Conservation (phyloP, 2,888 invertebrate genomes). For the Drosophila acutilabella region DNA sequence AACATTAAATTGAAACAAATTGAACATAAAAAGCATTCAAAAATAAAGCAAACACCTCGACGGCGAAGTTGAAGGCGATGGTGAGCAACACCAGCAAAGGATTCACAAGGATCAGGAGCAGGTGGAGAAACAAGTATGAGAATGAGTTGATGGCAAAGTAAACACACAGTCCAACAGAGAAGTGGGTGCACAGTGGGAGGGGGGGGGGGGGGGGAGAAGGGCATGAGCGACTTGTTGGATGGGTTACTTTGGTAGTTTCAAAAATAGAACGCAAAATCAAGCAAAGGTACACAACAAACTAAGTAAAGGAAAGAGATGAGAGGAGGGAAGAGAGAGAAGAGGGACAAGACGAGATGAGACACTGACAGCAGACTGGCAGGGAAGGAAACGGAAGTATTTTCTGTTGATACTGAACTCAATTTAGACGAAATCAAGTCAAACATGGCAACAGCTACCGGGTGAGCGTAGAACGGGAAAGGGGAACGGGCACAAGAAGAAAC, state of each 20-base stretch:
- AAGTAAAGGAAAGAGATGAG: constrained; percentile 9
- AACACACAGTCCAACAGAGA: constrained; percentile 60
- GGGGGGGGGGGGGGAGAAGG: neutral
- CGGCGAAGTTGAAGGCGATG: constrained; percentile 23
- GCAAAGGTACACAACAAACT: constrained; percentile 67
- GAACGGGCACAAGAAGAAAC: constrained; percentile 50
- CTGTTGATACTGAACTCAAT: constrained; percentile 81
- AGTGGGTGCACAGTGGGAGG: constrained; percentile 12
- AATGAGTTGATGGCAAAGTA: constrained; percentile 69
- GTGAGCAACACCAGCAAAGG: constrained; percentile 6
- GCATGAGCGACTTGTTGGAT: constrained; percentile 49
- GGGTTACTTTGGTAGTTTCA: constrained; percentile 58
- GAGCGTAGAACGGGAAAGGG: constrained; percentile 11
- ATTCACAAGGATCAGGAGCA: constrained; percentile 29
- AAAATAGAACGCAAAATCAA: constrained; percentile 65
- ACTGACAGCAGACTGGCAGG: constrained; percentile 55
- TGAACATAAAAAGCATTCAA: constrained; percentile 80
- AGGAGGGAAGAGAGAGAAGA: neutral
- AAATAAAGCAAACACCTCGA: constrained; percentile 75
- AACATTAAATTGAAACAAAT: constrained; percentile 81
- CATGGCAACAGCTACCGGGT: constrained; percentile 64
- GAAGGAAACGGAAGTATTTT: constrained; percentile 80
- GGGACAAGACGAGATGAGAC: constrained; percentile 16
- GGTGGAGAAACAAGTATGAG: constrained; percentile 47
- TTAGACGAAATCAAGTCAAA: constrained; percentile 82